phyloP scores from a whole-genome alignment of 2,113 vertebrate species.

The Dendrocopos noguchii region DNA sequence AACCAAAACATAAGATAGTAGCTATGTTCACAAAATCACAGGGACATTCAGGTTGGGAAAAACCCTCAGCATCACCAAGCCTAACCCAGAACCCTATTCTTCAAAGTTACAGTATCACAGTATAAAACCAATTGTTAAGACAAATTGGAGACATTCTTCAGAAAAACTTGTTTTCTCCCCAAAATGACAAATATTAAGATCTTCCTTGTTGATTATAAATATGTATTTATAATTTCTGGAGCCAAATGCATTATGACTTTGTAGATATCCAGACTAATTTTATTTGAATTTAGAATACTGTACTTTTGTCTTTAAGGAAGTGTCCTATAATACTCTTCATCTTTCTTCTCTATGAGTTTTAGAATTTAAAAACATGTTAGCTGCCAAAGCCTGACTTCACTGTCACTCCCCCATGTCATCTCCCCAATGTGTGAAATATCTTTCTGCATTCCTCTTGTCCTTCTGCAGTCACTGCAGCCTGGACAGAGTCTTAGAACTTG shows the following conservation, averaged over 20 bases:
- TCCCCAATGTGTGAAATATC: not conserved
- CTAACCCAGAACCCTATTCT: too few relatives aligned
- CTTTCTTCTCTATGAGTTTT: not conserved
- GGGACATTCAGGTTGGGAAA: too few relatives aligned
- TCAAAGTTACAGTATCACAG: too few relatives aligned
- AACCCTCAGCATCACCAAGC: too few relatives aligned
- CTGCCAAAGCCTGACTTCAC: not conserved
- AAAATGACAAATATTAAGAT: not conserved
- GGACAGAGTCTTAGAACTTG: not conserved
- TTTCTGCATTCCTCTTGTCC: not conserved
- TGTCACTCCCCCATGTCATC: not conserved
- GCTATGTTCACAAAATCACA: too few relatives aligned
- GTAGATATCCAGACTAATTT: not conserved
- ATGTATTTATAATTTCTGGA: not conserved
- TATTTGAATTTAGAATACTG: not conserved
- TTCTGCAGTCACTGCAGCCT: not conserved
- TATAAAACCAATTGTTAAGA: not conserved
- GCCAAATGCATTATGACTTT: not conserved
- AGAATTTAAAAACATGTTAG: not conserved
- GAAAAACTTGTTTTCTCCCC: not conserved
- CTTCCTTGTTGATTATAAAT: not conserved
- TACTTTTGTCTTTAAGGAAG: not conserved
- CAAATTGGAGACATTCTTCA: not conserved
- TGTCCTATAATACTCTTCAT: not conserved
- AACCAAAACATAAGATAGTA: too few relatives aligned